phyloP scores from a whole-genome alignment of 2,113 vertebrate species.

The Myrmecobius fasciatus region DNA sequence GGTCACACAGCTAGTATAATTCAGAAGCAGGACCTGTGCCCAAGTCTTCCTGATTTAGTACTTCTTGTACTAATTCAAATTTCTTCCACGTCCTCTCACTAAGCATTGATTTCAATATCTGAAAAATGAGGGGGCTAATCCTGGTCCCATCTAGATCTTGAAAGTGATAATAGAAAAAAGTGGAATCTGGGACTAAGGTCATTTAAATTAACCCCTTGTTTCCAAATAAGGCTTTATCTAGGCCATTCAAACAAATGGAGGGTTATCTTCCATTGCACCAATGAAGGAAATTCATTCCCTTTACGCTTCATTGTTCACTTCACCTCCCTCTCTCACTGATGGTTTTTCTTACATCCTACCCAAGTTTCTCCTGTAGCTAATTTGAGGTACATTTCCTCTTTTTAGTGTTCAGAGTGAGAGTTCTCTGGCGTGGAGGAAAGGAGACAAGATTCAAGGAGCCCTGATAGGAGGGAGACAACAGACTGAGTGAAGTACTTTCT shows the following conservation, averaged over 20 bases:
- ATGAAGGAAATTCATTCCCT: too few relatives aligned
- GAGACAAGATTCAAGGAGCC: too few relatives aligned
- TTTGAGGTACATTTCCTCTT: background rate
- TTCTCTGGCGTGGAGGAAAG: background rate
- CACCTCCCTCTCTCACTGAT: too few relatives aligned
- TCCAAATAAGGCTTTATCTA: too few relatives aligned
- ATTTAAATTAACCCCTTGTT: too few relatives aligned
- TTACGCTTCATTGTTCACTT: too few relatives aligned
- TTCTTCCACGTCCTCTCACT: background rate
- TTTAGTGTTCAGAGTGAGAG: background rate
- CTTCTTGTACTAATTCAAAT: background rate
- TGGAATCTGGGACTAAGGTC: background rate
- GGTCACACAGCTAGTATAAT: background rate
- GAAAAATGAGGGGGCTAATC: background rate
- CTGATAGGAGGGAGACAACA: too few relatives aligned
- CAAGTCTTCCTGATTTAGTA: background rate
- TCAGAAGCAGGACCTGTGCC: background rate
- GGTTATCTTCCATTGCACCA: too few relatives aligned
- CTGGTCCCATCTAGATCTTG: background rate
- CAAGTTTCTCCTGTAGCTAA: background rate
- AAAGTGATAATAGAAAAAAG: background rate
- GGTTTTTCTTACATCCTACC: background rate
- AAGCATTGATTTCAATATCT: background rate
- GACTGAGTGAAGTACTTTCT: too few relatives aligned
- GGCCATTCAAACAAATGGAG: too few relatives aligned